Evolutionary conservation across 2,797 vertebrate species (phyloP).

Genomic region (Muraenolepis orangiensis): DNA sequence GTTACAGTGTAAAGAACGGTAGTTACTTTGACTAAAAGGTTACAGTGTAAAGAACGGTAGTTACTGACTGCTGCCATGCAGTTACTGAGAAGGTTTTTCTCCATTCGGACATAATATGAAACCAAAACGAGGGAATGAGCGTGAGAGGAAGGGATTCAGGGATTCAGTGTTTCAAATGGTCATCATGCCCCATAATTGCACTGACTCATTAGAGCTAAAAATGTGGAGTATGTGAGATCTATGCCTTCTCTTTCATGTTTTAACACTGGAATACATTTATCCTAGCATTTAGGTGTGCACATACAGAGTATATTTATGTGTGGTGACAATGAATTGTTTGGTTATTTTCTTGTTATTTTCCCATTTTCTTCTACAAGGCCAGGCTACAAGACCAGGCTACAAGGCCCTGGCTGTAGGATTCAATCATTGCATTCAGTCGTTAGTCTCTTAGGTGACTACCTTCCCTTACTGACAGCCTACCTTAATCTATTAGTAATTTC

Average conservation of each 20-base stretch:
- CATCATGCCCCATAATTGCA: constrained; percentile 23
- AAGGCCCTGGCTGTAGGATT: not conserved
- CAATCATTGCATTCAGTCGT: not conserved
- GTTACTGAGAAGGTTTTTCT: constrained; percentile 41
- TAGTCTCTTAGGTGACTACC: not conserved
- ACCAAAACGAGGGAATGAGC: constrained; percentile 23
- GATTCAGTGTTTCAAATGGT: constrained; percentile 22
- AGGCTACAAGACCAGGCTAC: not conserved
- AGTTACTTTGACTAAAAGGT: no score
- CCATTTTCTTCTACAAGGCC: constrained; percentile 32
- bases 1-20: no score
- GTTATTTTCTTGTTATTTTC: constrained; percentile 46
- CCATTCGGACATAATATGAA: constrained; percentile 19
- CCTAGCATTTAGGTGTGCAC: constrained; percentile 15
- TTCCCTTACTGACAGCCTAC: not conserved
- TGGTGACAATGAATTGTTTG: constrained; percentile 26
- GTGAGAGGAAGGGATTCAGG: constrained; percentile 7
- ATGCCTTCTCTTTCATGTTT: constrained; percentile 14
- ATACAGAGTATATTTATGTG: constrained; percentile 9
- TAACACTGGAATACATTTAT: constrained; percentile 32
- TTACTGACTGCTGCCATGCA: constrained; percentile 55
- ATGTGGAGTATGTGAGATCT: constrained; percentile 33
- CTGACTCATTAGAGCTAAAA: constrained; percentile 30
- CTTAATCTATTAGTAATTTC: not conserved
- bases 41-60: not conserved